A percentile compares a stretch with the other conserved stretches of the same genome.
These are phyloP conservation scores for Calameuta filiformis DNA, from an alignment of 2,888 invertebrate species.

Conservation along the genomic window DNA sequence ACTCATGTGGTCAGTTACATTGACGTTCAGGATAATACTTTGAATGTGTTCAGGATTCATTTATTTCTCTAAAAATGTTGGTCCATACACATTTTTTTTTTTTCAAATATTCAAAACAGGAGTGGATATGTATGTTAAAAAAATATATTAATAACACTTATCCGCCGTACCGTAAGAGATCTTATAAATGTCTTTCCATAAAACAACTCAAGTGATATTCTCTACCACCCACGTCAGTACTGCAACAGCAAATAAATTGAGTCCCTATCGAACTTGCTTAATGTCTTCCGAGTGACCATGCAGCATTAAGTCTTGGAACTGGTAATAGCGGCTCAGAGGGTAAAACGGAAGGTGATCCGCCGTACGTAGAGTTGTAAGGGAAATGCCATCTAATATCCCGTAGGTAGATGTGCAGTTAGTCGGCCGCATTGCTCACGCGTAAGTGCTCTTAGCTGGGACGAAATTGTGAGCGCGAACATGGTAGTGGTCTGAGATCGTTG, in stretches of 20 bases:
- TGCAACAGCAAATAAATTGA: neutral
- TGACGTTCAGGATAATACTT: neutral
- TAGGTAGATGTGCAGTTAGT: conserved; percentile 16
- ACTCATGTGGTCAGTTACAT: neutral
- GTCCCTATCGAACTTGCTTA: neutral
- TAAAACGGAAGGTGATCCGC: neutral
- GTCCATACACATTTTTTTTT: neutral
- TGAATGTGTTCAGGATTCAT: neutral
- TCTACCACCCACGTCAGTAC: neutral
- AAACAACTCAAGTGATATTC: neutral
- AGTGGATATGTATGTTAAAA: neutral
- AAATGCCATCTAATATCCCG: neutral
- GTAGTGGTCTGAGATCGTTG: neutral
- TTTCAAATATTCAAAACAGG: neutral
- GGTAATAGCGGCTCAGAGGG: neutral
- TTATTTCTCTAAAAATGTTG: neutral
- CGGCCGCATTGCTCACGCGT: conserved; percentile 22
- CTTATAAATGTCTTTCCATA: neutral
- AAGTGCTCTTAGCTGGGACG: conserved; percentile 21
- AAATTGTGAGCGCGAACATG: conserved; percentile 12
- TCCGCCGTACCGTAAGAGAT: neutral
- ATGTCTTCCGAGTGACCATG: neutral
- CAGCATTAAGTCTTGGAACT: neutral
- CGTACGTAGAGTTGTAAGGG: neutral
- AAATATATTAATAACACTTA: neutral